Evolutionary conservation across 2,888 invertebrate genomes (phyloP).

Genomic region (Cantharis flavilabris): DNA sequence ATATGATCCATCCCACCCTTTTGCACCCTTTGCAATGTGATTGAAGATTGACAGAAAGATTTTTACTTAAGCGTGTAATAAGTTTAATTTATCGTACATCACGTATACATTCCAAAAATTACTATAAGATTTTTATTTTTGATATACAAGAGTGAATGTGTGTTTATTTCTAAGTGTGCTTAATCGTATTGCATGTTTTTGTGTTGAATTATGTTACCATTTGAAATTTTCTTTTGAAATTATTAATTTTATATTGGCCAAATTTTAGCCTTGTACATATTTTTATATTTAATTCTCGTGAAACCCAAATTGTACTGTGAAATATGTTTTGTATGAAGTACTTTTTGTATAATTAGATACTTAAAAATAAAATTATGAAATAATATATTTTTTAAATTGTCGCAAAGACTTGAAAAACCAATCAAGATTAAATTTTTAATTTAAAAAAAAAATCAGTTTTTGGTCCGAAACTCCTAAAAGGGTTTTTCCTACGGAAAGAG

Average conservation of each 20-base stretch:
- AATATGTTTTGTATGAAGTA: background rate
- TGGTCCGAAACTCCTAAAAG: too few relatives aligned
- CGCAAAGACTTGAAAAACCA: background rate
- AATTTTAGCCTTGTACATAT: background rate
- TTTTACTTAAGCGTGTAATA: background rate
- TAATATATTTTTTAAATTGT: background rate
- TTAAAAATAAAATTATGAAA: background rate
- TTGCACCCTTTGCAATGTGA: conserved; percentile 37
- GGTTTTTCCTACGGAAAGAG: too few relatives aligned
- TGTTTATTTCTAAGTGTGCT: background rate
- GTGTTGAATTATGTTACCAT: background rate
- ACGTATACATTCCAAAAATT: conserved; percentile 11
- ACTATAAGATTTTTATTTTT: conserved; percentile 10
- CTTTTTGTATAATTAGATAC: background rate
- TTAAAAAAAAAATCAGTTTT: too few relatives aligned
- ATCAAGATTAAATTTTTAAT: too few relatives aligned
- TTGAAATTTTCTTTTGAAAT: background rate
- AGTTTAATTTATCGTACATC: background rate
- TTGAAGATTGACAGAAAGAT: background rate
- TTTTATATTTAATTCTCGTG: background rate
- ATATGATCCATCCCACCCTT: conserved; percentile 39
- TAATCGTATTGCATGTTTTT: background rate
- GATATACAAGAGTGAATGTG: conserved; percentile 6
- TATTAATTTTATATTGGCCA: background rate
- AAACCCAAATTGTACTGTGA: background rate